phyloP scores from a whole-genome alignment of 2,797 vertebrate genomes.

The Tokudaia muenninki region DNA sequence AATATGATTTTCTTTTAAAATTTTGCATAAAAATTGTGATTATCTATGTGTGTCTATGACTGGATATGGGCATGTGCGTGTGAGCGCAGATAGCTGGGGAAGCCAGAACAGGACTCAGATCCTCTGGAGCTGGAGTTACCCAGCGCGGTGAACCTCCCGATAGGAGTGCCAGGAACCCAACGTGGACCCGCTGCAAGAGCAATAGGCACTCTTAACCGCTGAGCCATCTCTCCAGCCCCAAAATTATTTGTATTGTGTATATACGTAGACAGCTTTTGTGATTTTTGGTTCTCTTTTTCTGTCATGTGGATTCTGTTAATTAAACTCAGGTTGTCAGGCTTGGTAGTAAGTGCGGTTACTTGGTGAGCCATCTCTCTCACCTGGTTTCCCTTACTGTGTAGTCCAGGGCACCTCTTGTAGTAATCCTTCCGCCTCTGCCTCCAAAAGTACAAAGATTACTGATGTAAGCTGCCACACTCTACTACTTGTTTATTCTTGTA shows the following conservation, averaged over 20 bases:
- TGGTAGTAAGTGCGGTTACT: background rate
- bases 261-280: background rate
- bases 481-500: background rate
- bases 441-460: too few species aligned
- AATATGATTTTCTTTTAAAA: background rate
- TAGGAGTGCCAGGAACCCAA: too few species aligned
- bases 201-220: background rate
- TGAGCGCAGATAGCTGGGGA: background rate
- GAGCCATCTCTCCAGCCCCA: background rate
- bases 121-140: background rate
- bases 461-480: too few species aligned
- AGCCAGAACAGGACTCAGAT: background rate
- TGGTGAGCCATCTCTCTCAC: background rate
- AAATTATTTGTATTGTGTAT: background rate
- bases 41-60: background rate
- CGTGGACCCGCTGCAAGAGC: background rate
- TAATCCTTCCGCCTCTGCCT: background rate
- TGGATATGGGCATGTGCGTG: background rate
- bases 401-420: background rate
- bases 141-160: background rate
- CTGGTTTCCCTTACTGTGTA: background rate
- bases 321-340: background rate
- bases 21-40: background rate
- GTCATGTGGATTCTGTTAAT: background rate
- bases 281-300: background rate